Percentiles rank a stretch among this genome's conserved stretches.
These are phyloP conservation scores for Hypena proboscidalis DNA, from an alignment of 2,888 invertebrate genomes.

Conservation along the genomic window DNA sequence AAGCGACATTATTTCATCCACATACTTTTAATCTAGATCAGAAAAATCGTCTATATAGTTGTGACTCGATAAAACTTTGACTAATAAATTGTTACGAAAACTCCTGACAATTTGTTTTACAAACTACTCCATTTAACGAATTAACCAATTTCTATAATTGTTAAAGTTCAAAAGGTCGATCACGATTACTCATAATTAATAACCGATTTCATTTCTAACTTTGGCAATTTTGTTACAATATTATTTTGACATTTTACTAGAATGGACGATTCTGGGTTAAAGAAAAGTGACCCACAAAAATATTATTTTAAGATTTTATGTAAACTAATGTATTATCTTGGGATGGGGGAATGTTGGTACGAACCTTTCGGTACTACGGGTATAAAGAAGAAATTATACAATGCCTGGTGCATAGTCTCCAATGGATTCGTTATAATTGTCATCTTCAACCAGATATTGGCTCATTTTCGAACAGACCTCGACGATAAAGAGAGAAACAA, in stretches of 20 bases:
- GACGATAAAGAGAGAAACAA: constrained; percentile 55
- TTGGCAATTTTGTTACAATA: background rate
- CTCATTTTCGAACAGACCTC: constrained; percentile 51
- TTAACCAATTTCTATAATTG: constrained; percentile 36
- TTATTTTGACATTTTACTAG: background rate
- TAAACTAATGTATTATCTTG: constrained; percentile 49
- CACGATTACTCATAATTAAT: constrained; percentile 16
- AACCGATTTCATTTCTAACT: constrained; percentile 9
- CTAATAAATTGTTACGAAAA: too few relatives aligned
- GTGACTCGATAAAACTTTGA: too few relatives aligned
- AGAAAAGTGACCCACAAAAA: constrained; percentile 52
- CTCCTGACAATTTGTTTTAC: too few relatives aligned
- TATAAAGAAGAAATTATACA: constrained; percentile 39
- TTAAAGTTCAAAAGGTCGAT: constrained; percentile 15
- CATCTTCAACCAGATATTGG: constrained; percentile 49
- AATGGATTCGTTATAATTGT: constrained; percentile 48
- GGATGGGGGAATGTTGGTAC: constrained; percentile 60
- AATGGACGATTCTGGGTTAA: constrained; percentile 30
- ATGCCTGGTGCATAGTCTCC: constrained; percentile 46
- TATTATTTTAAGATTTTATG: constrained; percentile 53
- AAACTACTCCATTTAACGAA: constrained; percentile 32
- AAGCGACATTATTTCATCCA: too few relatives aligned
- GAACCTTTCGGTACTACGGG: constrained; percentile 36
- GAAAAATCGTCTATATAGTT: too few relatives aligned
- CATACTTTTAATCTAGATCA: too few relatives aligned